These are phyloP conservation scores for Trigoniulus corallinus DNA, from an alignment of 1,140 invertebrate species.

Conservation along the genomic window DNA sequence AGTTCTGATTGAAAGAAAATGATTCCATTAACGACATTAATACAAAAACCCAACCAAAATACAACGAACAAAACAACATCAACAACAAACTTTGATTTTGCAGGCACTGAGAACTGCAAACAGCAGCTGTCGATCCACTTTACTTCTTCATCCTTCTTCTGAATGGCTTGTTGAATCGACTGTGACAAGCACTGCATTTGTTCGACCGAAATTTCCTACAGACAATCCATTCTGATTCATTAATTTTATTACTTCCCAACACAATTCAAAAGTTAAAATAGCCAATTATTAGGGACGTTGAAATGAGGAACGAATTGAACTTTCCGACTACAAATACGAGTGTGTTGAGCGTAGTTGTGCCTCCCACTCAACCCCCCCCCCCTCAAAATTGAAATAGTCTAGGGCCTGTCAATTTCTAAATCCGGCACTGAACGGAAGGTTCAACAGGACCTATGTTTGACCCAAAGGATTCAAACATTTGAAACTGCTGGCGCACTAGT, in stretches of 20 bases:
- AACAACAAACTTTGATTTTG: conserved; percentile 13
- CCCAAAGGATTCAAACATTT: too few species aligned
- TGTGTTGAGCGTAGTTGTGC: too few species aligned
- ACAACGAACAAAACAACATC: conserved; percentile 21
- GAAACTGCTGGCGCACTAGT: too few species aligned
- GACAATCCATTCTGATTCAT: conserved; percentile 10
- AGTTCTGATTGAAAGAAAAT: conserved; percentile 7
- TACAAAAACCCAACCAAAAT: background rate
- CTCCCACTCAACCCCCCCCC: too few species aligned
- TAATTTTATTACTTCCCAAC: conserved; percentile 18
- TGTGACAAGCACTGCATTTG: conserved; percentile 33
- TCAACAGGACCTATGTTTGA: too few species aligned
- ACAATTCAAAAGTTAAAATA: conserved; percentile 10
- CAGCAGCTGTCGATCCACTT: conserved; percentile 85
- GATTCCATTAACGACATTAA: background rate
- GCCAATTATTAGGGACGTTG: too few species aligned
- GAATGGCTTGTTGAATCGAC: conserved; percentile 53
- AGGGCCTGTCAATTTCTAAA: too few species aligned
- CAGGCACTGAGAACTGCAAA: conserved; percentile 55
- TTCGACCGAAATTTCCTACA: conserved; percentile 43
- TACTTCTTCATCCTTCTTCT: conserved; percentile 87
- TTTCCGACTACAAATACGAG: too few species aligned
- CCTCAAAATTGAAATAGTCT: too few species aligned
- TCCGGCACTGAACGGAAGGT: too few species aligned
- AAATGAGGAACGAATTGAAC: too few species aligned